Percentiles rank a stretch among this genome's conserved stretches.
These are phyloP conservation scores for Drosophila nr. perissopoda DNA, from an alignment of 2,888 invertebrate genomes.

Conservation along the genomic window DNA sequence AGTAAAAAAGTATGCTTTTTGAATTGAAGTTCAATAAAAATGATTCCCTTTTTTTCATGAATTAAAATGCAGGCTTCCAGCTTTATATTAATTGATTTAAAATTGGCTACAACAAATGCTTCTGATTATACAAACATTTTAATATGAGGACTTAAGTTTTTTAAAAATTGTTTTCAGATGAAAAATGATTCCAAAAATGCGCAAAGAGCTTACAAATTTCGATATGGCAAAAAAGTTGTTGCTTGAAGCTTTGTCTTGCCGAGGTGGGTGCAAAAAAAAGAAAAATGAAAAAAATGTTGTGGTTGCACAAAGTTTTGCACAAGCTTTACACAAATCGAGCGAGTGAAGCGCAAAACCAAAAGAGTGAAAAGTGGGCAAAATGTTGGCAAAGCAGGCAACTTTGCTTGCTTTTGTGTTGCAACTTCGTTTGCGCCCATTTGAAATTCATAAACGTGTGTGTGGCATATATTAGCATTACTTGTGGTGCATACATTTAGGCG, in stretches of 20 bases:
- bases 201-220: slow-evolving; percentile 46
- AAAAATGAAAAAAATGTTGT: slow-evolving; percentile 33
- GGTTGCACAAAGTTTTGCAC: slow-evolving; percentile 57
- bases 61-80: not conserved
- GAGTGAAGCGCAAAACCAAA: slow-evolving; percentile 41
- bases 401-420: slow-evolving; percentile 68
- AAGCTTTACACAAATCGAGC: slow-evolving; percentile 57
- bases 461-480: slow-evolving; percentile 69
- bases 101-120: not conserved
- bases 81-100: not conserved
- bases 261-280: not conserved
- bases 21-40: too few relatives aligned
- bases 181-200: slow-evolving; percentile 16
- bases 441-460: slow-evolving; percentile 68
- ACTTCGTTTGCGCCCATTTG: slow-evolving; percentile 74
- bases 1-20: too few relatives aligned
- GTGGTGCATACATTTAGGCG: slow-evolving; percentile 67
- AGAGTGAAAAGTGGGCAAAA: slow-evolving; percentile 30
- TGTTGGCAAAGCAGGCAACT: slow-evolving; percentile 44
- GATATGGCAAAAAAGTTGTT: slow-evolving; percentile 28
- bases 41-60: not conserved
- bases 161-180: not conserved
- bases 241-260: slow-evolving; percentile 34
- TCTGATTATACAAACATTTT: not conserved
- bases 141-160: not conserved